Percentiles rank a stretch among this genome's conserved stretches.
Conservation (phyloP, 2,888 invertebrate species). For the Thymelicus sylvestris region DNA sequence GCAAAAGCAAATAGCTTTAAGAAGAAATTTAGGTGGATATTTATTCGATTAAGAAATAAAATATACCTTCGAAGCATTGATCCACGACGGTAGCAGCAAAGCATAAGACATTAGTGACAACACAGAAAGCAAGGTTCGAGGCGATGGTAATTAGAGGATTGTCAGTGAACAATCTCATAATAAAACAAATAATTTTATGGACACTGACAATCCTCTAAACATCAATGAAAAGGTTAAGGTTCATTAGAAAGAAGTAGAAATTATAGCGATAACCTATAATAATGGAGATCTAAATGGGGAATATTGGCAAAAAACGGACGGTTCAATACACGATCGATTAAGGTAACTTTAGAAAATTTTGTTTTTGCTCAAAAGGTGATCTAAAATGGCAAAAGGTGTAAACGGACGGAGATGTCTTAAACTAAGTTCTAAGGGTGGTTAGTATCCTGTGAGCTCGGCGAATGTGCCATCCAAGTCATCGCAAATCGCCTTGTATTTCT, state of each 20-base stretch:
- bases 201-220: slow-evolving; percentile 59
- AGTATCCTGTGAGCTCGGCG: slow-evolving; percentile 98
- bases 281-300: slow-evolving; percentile 24
- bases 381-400: slow-evolving; percentile 57
- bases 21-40: slow-evolving; percentile 46
- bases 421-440: slow-evolving; percentile 82
- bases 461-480: slow-evolving; percentile 98
- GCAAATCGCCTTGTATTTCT: slow-evolving; percentile 98
- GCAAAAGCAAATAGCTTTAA: slow-evolving; percentile 72
- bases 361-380: slow-evolving; percentile 43
- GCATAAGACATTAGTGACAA: slow-evolving; percentile 81
- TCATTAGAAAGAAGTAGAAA: slow-evolving; percentile 55
- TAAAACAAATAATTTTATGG: slow-evolving; percentile 41
- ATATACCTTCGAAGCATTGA: slow-evolving; percentile 79
- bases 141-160: slow-evolving; percentile 57
- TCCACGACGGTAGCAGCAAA: slow-evolving; percentile 80
- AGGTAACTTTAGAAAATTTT: slow-evolving; percentile 26
- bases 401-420: slow-evolving; percentile 70
- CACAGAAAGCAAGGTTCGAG: slow-evolving; percentile 70
- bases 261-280: slow-evolving; percentile 40
- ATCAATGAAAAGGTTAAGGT: slow-evolving; percentile 56
- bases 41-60: slow-evolving; percentile 63
- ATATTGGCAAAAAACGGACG: slow-evolving; percentile 12
- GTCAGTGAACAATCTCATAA: slow-evolving; percentile 48
- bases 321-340: slow-evolving; percentile 16